Evolutionary conservation across 1,140 invertebrate species (phyloP), one percentile per base, ranked within the genome.

Genomic region (Drosophila cardini): DNA sequence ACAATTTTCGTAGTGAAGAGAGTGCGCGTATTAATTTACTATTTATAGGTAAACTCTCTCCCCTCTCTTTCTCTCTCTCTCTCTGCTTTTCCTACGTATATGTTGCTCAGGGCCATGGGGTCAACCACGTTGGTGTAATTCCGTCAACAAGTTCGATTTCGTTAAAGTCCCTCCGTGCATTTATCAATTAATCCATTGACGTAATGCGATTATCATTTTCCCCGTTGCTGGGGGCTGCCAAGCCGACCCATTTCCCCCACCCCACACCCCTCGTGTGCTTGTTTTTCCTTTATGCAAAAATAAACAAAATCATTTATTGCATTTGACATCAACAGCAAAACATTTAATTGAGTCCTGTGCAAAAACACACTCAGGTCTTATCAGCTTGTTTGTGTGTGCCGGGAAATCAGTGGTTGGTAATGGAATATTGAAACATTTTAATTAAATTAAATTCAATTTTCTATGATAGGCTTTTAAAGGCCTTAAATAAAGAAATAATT

Each of bases 101-200:
- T 4, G 40, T n/a, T 13, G 45, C 34, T 18, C 43, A 57, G 52
- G 61, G 56, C 56, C 56, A 73, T 53, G 56, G 60, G 34, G 64
- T 70, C 56, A 75, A 68, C 16, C 71, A 65, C 13, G 52, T 34
- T 52, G 36, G 15, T 50, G 18, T 34, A 72, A 77, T 75, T 46
- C 18, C 62, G 74, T 70, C 71, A 82, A 76, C 83, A 78, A 75
- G 77, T 85, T 67, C 42, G 67, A 61, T 70, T 63, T 70, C 53
- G 40, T 45, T 64, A 55, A 67, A 53, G 40, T 50, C 40, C 13
- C 26, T 52, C 15, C 15, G 43, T 32, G 18, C 60, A 53, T 82
- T 78, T 68, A 86, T 86, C 75, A 82, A 87, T 79, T 75, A 72
- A 71, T 63, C 32, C 68, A 82, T 76, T 87, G 82, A 86, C 82